Conservation (phyloP, 2,888 invertebrate species). For the Mythimna loreyi region DNA sequence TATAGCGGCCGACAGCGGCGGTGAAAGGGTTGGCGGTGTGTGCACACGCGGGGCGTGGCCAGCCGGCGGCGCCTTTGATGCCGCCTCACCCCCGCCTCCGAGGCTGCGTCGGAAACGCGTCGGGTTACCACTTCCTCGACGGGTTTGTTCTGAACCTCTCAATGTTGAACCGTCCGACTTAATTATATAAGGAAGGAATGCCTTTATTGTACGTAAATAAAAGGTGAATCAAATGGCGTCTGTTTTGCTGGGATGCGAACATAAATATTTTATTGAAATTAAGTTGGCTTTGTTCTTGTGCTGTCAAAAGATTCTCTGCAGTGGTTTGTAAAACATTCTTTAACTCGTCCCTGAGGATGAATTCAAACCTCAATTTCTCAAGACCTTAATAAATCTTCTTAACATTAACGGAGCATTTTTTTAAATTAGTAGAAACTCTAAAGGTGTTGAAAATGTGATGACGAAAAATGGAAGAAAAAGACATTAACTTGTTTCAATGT, state of each 20-base stretch:
- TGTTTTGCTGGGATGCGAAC: conserved; percentile 46
- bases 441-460: no score
- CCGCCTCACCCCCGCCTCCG: conserved; percentile 65
- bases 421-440: no score
- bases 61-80: conserved; percentile 63
- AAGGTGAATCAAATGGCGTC: conserved; percentile 59
- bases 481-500: no score
- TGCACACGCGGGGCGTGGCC: conserved; percentile 61
- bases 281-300: conserved; percentile 22
- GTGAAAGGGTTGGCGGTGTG: conserved; percentile 62
- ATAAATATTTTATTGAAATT: conserved; percentile 46
- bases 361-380: no score
- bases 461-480: no score
- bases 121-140: conserved; percentile 71
- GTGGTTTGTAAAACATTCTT: neutral
- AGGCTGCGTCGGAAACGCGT: conserved; percentile 67
- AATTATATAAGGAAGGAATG: conserved; percentile 62
- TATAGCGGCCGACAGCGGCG: conserved; percentile 36
- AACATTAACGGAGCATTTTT: no score
- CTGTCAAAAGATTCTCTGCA: neutral
- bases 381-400: no score
- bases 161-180: conserved; percentile 60
- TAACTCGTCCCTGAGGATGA: neutral
- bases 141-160: conserved; percentile 38
- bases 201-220: conserved; percentile 54